These are phyloP conservation scores for Alexandromys oeconomus DNA, from an alignment of 2,797 vertebrate genomes.

Conservation along the genomic window DNA sequence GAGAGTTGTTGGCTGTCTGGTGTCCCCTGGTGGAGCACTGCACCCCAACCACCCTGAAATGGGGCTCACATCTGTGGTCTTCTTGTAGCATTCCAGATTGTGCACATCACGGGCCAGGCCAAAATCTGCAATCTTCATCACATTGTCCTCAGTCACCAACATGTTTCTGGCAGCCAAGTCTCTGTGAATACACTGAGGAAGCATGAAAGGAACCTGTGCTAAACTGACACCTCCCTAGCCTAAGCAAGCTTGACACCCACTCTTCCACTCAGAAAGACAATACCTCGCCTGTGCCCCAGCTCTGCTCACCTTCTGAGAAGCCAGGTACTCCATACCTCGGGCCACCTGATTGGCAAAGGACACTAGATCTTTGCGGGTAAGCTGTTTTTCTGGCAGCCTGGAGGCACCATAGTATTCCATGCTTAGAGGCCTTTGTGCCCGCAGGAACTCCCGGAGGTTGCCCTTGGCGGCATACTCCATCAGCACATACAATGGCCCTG, in stretches of 20 bases:
- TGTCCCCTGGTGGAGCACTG: neutral
- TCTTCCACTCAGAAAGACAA: neutral
- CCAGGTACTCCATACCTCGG: constrained; percentile 98
- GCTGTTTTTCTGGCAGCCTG: constrained; percentile 83
- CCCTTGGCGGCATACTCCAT: constrained; percentile 98
- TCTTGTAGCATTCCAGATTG: constrained; percentile 99
- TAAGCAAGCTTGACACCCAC: neutral
- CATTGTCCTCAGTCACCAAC: constrained; percentile 87
- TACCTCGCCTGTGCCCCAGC: accelerated
- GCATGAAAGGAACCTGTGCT: neutral
- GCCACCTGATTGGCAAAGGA: constrained; percentile 99
- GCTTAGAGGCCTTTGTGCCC: constrained; percentile 95
- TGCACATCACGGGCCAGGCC: constrained; percentile 98
- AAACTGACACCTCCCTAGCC: neutral
- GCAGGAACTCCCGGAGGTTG: constrained; percentile 96
- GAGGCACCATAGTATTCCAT: constrained; percentile 91
- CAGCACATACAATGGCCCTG: constrained; percentile 97
- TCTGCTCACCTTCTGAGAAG: constrained; percentile 95
- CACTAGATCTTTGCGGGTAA: constrained; percentile 98
- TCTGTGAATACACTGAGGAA: constrained; percentile 51
- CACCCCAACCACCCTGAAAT: accelerated
- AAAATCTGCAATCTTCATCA: constrained; percentile 99
- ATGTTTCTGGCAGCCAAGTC: too few species aligned
- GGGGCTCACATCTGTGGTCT: constrained; percentile 96
- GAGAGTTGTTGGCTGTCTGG: neutral